Evolutionary conservation across 2,888 invertebrate species (phyloP), one percentile per base, ranked within the genome.

Genomic region (Aplocera efformata): DNA sequence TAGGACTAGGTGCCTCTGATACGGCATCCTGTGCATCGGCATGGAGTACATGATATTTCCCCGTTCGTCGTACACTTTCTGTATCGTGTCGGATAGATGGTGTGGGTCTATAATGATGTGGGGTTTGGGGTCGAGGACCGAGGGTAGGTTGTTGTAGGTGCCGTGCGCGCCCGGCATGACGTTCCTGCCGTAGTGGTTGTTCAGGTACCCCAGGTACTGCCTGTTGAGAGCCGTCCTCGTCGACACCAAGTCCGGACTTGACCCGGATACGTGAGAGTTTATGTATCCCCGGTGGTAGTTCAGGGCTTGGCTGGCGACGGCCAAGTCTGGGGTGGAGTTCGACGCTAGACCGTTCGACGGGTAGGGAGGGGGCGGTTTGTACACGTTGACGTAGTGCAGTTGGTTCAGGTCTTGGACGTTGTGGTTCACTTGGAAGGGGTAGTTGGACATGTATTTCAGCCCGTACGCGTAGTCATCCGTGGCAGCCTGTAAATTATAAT

Each of bases 281-380:
- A 86, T 84, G 35, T 84, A 88, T 0, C 84, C 85, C 35, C 86
- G 46, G 30, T 85, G 85, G 56, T 86, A 86, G 43, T 81, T 83
- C 0, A 86, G 64, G 0, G 90, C 90, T 58, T 92, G 93, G 39
- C 92, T 91, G 1, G 93, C 92, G 1, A 92, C 92, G 0, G 96
- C 95, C 39, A 96, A 74, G 72, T 96, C 96, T 0, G 96, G 96
- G 0, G 96, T 96, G 0, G 95, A 95, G 58, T 94, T 94, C 6
- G 95, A 95, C 32, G 93, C 94, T n/a, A 93, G 81, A 0, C 93
- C 90, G 63, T 92, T 92, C 0, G 91, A 91, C 0, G 95, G 94
- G 79, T 96, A 96, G 0, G 96, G 95, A 0, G 96, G 96, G 0
- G 96, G 96, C 0, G 96, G 94, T 71, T 96, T 95, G 67, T 92